Base-by-base conservation (phyloP, 2,888 invertebrate species). In the Nowickia ferox region DNA sequence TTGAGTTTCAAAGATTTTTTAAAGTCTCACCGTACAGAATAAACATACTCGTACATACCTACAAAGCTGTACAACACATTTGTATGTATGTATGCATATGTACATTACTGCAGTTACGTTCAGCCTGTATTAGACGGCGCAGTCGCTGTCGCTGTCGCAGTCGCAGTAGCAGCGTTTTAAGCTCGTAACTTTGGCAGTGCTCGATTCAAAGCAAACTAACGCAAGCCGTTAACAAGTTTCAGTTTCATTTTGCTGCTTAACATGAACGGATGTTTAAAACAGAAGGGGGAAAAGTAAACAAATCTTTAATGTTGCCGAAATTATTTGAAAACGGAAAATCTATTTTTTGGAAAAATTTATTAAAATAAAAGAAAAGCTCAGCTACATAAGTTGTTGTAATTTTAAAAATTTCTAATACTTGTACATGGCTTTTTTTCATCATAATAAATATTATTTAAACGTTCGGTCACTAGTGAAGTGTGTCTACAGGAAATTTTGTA, bases 211-310 rank as follows among this genome's bases (percentile, higher is more conserved):
- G 72, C 87, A 87, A 77, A 79, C 84, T 79, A 84, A 69, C 61
- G 85, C 72, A 78, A 79, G 82, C 76, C 76, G 76, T 76, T 80
- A 81, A 75, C 77, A 87, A 87, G 86, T 88, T 88, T 88, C 88
- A 88, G 88, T 88, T 88, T 88, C 88, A 87, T 88, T 88, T 87
- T 87, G 86, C 75, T 83, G 86, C 79, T 86, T 83, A 83, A 81
- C 65, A 84, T 87, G 87, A 86, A 84, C 84, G 88, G 82, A 84
- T 87, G 84, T 87, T 61, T 6, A 53, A 69, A 80, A 74, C 10
- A 61, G 53, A 75, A 30, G 30, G 53, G 55, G 44, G 53, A 57
- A 81, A 59, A 65, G 13, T 69, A 17, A 63, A 68, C 38, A 19
- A 57, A 48, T 22, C 15, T 46, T 44, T 13, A 61, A 46, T 51